phyloP scores from a whole-genome alignment of 2,888 invertebrate genomes.

The Linhomoeus sp. region DNA sequence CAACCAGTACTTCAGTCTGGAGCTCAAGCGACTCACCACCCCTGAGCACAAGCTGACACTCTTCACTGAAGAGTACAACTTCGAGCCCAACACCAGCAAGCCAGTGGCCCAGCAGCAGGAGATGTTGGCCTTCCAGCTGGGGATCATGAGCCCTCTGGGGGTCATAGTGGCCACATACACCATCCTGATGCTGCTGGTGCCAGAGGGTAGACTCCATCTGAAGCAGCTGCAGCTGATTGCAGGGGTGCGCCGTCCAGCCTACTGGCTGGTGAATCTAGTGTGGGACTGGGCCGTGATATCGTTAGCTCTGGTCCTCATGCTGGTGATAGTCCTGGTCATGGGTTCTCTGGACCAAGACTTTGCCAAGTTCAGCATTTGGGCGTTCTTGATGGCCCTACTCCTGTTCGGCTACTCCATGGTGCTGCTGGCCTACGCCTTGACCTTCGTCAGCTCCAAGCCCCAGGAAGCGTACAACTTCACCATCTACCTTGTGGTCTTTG shows the following conservation, averaged over 20 bases:
- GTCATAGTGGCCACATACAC: neutral
- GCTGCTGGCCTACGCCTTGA: neutral
- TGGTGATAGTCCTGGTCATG: neutral
- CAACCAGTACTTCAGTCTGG: too few relatives aligned
- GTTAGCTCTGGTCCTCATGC: neutral
- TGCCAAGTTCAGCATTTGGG: neutral
- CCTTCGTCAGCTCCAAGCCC: neutral
- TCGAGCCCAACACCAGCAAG: too few relatives aligned
- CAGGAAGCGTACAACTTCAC: too few relatives aligned
- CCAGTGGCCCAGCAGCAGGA: too few relatives aligned
- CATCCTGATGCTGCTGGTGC: slow-evolving; percentile 36
- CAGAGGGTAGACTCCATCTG: slow-evolving; percentile 47
- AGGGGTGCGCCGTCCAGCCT: slow-evolving; percentile 47
- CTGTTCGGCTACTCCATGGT: neutral
- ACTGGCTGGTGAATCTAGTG: slow-evolving; percentile 48
- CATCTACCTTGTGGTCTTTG: too few relatives aligned
- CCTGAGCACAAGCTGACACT: too few relatives aligned
- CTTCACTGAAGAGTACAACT: too few relatives aligned
- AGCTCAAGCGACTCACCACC: too few relatives aligned
- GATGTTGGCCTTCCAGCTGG: too few relatives aligned
- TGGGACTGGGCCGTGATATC: slow-evolving; percentile 40
- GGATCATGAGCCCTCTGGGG: neutral
- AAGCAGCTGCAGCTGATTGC: slow-evolving; percentile 55
- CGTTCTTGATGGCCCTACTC: neutral
- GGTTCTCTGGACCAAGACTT: neutral